A percentile compares a stretch with the other conserved stretches of the same genome.
Evolutionary conservation across 2,113 vertebrate genomes (phyloP).

Genomic region (Thymallus thymallus): DNA sequence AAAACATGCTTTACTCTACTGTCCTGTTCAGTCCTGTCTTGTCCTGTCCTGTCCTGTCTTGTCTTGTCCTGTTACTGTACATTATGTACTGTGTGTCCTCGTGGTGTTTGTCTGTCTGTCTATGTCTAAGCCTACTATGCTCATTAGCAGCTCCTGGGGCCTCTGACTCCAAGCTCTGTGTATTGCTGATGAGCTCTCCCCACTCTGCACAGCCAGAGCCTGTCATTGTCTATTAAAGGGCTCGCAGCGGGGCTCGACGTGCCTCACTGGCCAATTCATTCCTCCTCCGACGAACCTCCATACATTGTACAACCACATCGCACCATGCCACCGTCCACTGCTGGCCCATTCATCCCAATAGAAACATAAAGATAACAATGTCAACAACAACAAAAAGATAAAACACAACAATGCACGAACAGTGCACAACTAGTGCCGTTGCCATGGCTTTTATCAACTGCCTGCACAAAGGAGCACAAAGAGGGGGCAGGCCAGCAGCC

Average conservation of each 20-base stretch:
- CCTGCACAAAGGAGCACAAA: conserved; percentile 15
- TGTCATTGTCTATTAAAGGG: not conserved
- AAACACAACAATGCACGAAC: not conserved
- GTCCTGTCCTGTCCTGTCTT: not conserved
- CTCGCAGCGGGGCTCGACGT: not conserved
- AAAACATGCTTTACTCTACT: too few relatives aligned
- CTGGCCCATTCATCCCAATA: not conserved
- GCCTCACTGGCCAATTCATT: not conserved
- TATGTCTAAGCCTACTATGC: not conserved
- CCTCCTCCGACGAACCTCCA: not conserved
- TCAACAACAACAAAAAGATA: not conserved
- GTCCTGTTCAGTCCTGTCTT: not conserved
- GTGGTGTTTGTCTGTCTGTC: not conserved
- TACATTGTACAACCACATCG: not conserved
- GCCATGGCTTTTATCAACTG: conserved; percentile 37
- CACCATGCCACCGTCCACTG: not conserved
- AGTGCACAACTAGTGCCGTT: conserved; percentile 3
- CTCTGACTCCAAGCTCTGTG: not conserved
- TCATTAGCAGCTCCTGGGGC: conserved; percentile 5
- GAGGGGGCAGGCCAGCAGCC: not conserved
- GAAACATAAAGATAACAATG: not conserved
- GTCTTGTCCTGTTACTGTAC: not conserved
- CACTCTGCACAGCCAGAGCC: not conserved
- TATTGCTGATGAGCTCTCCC: not conserved
- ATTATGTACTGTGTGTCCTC: not conserved